Conservation (phyloP, 2,797 vertebrate species). For the Thalassophryne amazonica region DNA sequence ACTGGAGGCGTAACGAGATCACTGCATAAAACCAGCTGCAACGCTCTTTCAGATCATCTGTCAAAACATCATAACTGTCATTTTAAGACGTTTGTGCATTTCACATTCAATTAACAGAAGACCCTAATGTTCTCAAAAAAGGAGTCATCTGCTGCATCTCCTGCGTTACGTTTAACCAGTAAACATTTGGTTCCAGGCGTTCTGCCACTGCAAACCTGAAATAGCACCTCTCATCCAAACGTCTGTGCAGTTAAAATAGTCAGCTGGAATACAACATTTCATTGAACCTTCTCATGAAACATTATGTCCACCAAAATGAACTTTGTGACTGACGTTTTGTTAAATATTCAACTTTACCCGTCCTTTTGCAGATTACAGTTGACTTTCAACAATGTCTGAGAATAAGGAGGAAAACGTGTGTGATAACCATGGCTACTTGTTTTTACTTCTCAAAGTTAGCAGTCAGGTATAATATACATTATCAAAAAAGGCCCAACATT, state of each 20-base stretch:
- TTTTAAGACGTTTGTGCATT: too few relatives aligned
- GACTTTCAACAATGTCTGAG: not conserved
- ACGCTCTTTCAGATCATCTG: not conserved
- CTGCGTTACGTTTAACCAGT: not conserved
- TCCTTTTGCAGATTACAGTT: too few relatives aligned
- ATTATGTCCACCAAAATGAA: too few relatives aligned
- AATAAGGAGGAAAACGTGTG: conserved; percentile 16
- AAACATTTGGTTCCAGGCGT: not conserved
- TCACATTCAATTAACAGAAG: too few relatives aligned
- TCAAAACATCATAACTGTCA: not conserved
- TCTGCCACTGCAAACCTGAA: not conserved
- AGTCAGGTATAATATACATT: conserved; percentile 87
- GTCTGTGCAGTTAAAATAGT: not conserved
- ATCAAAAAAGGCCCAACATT: conserved; percentile 85
- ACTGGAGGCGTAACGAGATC: too few relatives aligned
- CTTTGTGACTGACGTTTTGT: too few relatives aligned
- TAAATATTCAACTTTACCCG: not conserved
- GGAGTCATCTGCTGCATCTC: not conserved
- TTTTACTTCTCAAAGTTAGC: conserved; percentile 85
- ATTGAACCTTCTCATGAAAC: not conserved
- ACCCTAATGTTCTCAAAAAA: too few relatives aligned
- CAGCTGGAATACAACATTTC: not conserved
- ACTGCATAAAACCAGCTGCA: too few relatives aligned
- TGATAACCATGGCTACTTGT: conserved; percentile 74
- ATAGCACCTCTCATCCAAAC: not conserved